These are phyloP conservation scores for Eupeodes luniger DNA, from an alignment of 2,888 invertebrate species.

Conservation along the genomic window DNA sequence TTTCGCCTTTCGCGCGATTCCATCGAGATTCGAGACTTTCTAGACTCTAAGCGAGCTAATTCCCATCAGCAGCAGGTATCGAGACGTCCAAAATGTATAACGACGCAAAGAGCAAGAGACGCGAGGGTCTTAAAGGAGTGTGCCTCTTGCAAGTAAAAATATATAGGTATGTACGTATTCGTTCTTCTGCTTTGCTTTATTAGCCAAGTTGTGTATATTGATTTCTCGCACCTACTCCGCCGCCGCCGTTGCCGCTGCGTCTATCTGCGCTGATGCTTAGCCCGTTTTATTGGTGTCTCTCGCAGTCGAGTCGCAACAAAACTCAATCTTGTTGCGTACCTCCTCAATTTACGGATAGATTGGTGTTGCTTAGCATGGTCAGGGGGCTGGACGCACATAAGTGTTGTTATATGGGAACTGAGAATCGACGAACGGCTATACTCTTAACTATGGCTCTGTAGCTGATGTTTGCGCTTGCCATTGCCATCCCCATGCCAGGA, in stretches of 20 bases:
- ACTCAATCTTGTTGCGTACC: constrained; percentile 72
- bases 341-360: constrained; percentile 69
- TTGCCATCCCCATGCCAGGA: not conserved
- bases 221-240: constrained; percentile 59
- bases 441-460: not conserved
- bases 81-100: constrained; percentile 38
- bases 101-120: not conserved
- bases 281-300: constrained; percentile 42
- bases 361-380: constrained; percentile 49
- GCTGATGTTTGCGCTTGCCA: constrained; percentile 19
- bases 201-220: constrained; percentile 60
- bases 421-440: constrained; percentile 49
- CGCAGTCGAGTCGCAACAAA: constrained; percentile 26
- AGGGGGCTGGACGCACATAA: constrained; percentile 64
- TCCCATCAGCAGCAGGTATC: constrained; percentile 56
- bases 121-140: constrained; percentile 28
- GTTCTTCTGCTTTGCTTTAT: constrained; percentile 63
- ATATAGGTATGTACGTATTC: not conserved
- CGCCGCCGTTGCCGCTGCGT: constrained; percentile 4
- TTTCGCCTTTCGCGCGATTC: constrained; percentile 62
- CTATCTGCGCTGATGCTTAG: constrained; percentile 18
- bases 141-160: constrained; percentile 36
- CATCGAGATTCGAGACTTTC: constrained; percentile 59
- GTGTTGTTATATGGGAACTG: constrained; percentile 44
- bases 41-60: constrained; percentile 62